These are phyloP conservation scores for Paedocypris sp. DNA, from an alignment of 2,113 vertebrate species.

Conservation along the genomic window DNA sequence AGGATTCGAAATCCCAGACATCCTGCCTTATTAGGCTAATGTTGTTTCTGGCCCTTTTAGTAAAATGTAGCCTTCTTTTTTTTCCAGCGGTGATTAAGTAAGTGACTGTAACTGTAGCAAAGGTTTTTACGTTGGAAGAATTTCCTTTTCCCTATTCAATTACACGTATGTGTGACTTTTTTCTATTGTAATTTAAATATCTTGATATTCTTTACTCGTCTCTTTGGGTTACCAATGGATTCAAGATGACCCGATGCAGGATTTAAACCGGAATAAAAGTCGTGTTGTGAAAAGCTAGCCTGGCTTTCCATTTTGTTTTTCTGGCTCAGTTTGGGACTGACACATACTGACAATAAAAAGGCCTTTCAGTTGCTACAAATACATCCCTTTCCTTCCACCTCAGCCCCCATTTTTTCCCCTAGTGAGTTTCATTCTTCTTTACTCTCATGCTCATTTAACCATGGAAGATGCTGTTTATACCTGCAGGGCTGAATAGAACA, in stretches of 20 bases:
- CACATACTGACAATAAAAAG: conserved; percentile 19
- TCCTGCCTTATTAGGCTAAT: background rate
- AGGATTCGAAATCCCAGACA: background rate
- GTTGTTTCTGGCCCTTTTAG: background rate
- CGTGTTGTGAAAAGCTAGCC: conserved; percentile 14
- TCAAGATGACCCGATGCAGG: no score
- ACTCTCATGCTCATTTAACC: background rate
- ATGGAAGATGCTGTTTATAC: background rate
- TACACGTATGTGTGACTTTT: no score
- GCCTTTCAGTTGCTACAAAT: conserved; percentile 15
- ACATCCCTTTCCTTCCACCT: background rate
- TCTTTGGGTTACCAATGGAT: no score
- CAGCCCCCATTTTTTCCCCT: background rate
- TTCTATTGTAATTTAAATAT: no score
- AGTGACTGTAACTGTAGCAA: no score
- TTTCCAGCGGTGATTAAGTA: no score
- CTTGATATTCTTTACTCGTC: no score
- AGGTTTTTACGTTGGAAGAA: no score
- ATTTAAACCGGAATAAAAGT: conserved; percentile 9
- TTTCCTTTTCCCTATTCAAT: no score
- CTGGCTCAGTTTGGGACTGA: conserved; percentile 22
- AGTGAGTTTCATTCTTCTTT: background rate
- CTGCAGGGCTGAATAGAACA: background rate
- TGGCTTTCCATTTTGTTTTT: conserved; percentile 27
- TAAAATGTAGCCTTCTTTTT: background rate